Evolutionary conservation across 2,113 vertebrate species (phyloP).

Genomic region (Chinchilla lanigera): DNA sequence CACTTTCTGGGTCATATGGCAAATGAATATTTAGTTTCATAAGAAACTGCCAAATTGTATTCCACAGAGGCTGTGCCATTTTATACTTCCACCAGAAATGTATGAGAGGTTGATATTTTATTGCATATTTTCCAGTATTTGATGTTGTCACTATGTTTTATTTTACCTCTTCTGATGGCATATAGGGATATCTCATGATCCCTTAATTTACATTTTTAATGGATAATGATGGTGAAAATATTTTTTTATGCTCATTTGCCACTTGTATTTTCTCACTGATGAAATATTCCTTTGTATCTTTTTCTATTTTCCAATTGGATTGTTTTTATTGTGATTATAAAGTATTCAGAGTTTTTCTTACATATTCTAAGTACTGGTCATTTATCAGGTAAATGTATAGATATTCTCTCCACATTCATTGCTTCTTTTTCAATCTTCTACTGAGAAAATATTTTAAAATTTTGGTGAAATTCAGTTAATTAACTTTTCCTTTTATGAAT

Average conservation of each 20-base stretch:
- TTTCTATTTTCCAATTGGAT: neutral
- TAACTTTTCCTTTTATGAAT: slow-evolving; percentile 16
- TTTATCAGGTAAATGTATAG: neutral
- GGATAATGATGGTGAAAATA: neutral
- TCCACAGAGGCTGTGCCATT: neutral
- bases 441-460: neutral
- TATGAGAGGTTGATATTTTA: neutral
- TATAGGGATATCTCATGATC: neutral
- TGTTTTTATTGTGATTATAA: neutral
- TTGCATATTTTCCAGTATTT: neutral
- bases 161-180: neutral
- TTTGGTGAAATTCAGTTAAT: neutral
- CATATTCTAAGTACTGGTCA: neutral
- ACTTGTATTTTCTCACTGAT: neutral
- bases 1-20: neutral
- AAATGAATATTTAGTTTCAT: neutral
- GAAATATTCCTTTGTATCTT: neutral
- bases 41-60: neutral
- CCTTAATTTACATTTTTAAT: slow-evolving; percentile 38
- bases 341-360: neutral
- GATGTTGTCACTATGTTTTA: neutral
- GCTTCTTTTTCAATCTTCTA: neutral
- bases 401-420: neutral
- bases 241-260: neutral
- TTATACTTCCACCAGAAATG: neutral